Evolutionary conservation across 2,888 invertebrate genomes (phyloP), one percentile per base, ranked within the genome.

Genomic region (Melipona bicolor): DNA sequence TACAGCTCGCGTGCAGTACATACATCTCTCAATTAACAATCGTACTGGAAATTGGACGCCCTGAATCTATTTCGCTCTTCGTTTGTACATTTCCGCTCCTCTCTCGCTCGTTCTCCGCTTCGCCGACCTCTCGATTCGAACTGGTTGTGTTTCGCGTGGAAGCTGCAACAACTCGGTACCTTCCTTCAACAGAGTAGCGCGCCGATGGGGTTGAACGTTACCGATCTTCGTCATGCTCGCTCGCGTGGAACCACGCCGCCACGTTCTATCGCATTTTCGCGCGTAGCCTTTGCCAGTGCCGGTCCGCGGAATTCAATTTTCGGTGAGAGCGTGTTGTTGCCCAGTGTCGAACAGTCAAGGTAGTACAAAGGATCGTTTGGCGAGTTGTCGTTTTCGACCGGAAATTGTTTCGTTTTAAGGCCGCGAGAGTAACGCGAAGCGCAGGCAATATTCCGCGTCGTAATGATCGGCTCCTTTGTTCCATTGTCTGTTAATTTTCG

Each of bases 1-100:
- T 0, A 4, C 32, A 32, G 32, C 32, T 6, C 17, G 6, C 19
- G 52, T 43, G 9, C 24, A 27, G 67, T 24, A 72, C 19, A 52
- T 19, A 17, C 19, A 11, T 75, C 56, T n/a, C 59, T 84, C 81
- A 83, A 83, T 81, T 81, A 83, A 76, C 77, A 68, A 67, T 27
- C 59, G 56, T 52, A 74, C 43, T 80, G 73, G 69, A 74, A 74
- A 81, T 83, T 77, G 69, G 36, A 74, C 15, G 56, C 56, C n/a
- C 32, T 61, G 62, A 6, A 65, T 80, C 65, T 21, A 36, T 19
- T 17, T n/a, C 54, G n/a, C 62, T 62, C 32, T 24, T 6, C 50
- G 13, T 36, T 4, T 3, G n/a, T 56, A 36, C 43, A 11, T 59
- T 24, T 19, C 50, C 2, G 2, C 17, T 6, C 2, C 13, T 56